Base-by-base conservation (phyloP, 2,888 invertebrate genomes). In the Caenorhabditis sinica region DNA sequence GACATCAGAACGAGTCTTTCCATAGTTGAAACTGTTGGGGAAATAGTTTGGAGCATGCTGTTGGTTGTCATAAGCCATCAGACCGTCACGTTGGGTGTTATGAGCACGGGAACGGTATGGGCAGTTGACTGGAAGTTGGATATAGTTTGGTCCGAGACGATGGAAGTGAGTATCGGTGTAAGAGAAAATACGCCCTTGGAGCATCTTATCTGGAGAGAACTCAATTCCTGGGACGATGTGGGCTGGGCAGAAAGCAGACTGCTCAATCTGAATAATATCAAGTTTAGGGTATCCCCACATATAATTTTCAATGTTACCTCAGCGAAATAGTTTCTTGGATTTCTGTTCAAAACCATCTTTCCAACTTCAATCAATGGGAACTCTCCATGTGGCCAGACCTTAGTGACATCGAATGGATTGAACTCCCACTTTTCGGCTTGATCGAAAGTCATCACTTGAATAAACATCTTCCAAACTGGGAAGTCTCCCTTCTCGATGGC, bases 1-100 rank as follows among this genome's bases (percentile, higher is more conserved):
- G 51, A 83, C 89, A 40, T 88, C 86, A 0, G 60, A 60, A 15
- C 87, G 95, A 88, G 95, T 95, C 43, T 89, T 83, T 0, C 97
- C 97, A 0, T 97, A 98, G 86, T 95, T 94, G 94, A 97, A 98
- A 86, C 97, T 97, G 94, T 98, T 98, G 0, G 98, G 98, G 94
- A 95, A 97, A 93, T 98, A 98, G 93, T 98, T 98, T 6, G 98
- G 98, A 6, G 96, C 96, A 30, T 96, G 96, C 45, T 81, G 72
- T 28, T 97, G 96, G 93, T 97, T 97, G 89, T 95, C 95, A 53
- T 94, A 94, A 13, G 95, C 94, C 58, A 95, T 94, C 3, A 95
- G 95, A 0, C 97, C 98, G 93, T 98, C 97, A 49, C 98, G 95
- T 93, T 97, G 97, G 93, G 96, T 97, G 93, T 97, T 96, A 75